Base-by-base conservation (phyloP, 2,888 invertebrate genomes). In the Osmoderma eremita region DNA sequence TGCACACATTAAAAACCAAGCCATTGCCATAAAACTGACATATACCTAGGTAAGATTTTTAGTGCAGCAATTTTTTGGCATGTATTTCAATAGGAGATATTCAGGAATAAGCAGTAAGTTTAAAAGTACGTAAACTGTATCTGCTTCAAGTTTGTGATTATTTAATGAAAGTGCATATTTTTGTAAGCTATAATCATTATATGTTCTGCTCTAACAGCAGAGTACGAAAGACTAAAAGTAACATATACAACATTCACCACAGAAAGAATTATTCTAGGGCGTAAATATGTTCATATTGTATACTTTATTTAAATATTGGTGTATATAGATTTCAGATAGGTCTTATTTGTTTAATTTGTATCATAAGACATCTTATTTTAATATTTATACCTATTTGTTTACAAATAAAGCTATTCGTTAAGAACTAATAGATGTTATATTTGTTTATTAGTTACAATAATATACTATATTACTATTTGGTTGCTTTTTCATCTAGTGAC, bases 381-480 rank as follows among this genome's bases (percentile, higher is more conserved):
- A 30, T 61, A 61, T 61, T 45, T 61, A 61, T 61, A 45, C 58
- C 45, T 61, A 61, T 61, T 45, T 36, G 58, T 61, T 61, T 45
- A 61, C 45, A 61, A 61, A 61, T 61, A 61, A 56, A 61, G 45
- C 48, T 22, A 58, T 61, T 45, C 41, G 42, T 61, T 15, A 45
- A 24, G 30, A 45, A 61, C 30, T 45, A 24, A 51, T 13, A 51
- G 24, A 20, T 45, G 30, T 61, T 38, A 54, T 39, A 15, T 18
- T 45, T 61, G 38, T 61, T 61, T 56, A 56, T 17, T 61, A 36
- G 13, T 18, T 30, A 61, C 17, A 45, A 24, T 45, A 45, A 24
- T 36, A 45, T 15, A 48, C 30, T 30, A 30, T 15, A 45, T 48
- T 4, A 18, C 22, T 56, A 30, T 17, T 61, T 61, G 45, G 45